Conservation (phyloP, 2,797 vertebrate species). For the Alcedo quadribrachys region DNA sequence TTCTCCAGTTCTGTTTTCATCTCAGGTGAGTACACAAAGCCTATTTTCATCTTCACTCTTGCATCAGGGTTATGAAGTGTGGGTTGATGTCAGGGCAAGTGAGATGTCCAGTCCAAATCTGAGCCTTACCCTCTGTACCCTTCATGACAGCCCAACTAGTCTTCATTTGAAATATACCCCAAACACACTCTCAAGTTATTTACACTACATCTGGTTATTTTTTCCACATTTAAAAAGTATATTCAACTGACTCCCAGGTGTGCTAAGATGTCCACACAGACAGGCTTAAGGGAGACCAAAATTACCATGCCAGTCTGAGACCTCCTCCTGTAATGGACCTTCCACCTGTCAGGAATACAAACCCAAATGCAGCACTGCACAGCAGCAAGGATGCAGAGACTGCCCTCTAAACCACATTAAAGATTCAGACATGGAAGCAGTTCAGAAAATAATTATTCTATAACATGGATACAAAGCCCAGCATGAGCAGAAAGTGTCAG, state of each 20-base stretch:
- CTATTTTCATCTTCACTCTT: slow-evolving; percentile 3
- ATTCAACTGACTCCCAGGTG: not conserved
- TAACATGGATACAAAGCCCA: not conserved
- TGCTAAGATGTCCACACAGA: not conserved
- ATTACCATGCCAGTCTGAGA: not conserved
- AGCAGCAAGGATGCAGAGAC: not conserved
- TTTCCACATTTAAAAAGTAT: not conserved
- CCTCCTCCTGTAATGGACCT: not conserved
- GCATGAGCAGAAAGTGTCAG: not conserved
- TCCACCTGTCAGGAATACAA: not conserved
- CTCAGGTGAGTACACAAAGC: not conserved
- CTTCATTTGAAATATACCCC: slow-evolving; percentile 21
- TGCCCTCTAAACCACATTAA: not conserved
- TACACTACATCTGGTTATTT: not conserved
- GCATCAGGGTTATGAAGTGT: not conserved
- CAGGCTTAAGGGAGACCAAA: not conserved
- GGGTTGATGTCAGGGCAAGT: not conserved
- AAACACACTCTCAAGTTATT: slow-evolving; percentile 26
- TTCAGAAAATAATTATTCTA: not conserved
- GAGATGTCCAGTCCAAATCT: not conserved
- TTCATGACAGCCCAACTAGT: not conserved
- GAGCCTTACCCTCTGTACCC: not conserved
- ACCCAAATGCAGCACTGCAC: not conserved
- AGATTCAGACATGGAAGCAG: not conserved
- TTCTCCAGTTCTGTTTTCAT: not conserved